These are phyloP conservation scores for Pachycephala philippinensis DNA, from an alignment of 2,113 vertebrate genomes.

Conservation along the genomic window DNA sequence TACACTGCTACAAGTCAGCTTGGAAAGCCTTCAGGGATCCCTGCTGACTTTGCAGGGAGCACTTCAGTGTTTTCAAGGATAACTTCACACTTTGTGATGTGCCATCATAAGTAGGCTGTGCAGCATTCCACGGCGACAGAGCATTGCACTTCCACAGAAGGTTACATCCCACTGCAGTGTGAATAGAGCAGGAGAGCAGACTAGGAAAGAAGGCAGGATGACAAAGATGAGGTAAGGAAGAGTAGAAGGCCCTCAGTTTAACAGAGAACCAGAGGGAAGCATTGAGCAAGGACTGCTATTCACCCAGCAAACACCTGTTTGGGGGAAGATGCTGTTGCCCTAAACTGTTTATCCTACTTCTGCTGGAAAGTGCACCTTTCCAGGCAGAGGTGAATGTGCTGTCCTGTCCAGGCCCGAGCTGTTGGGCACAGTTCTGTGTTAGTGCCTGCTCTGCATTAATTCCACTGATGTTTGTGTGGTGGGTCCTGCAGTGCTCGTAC, in stretches of 20 bases:
- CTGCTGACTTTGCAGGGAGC: background rate
- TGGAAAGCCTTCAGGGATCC: background rate
- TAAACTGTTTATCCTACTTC: background rate
- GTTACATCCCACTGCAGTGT: background rate
- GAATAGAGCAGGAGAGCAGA: background rate
- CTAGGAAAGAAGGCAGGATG: background rate
- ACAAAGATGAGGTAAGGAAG: background rate
- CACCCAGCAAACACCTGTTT: background rate
- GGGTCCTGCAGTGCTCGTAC: background rate
- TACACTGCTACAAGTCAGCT: background rate
- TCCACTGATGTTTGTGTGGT: background rate
- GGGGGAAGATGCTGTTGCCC: background rate
- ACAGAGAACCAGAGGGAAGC: background rate
- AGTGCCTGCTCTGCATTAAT: background rate
- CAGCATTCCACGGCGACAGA: background rate
- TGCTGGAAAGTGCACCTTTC: background rate
- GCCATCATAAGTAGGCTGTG: fast-evolving
- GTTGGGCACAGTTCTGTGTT: background rate
- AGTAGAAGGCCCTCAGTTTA: background rate
- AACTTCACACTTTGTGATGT: background rate
- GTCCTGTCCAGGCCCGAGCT: background rate
- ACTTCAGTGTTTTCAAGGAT: background rate
- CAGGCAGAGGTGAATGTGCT: background rate
- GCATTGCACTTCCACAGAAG: background rate
- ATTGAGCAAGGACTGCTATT: background rate